Percentiles rank a stretch among this genome's conserved stretches.
Evolutionary conservation across 2,888 invertebrate species (phyloP).

Genomic region (Phyto melanocephala): DNA sequence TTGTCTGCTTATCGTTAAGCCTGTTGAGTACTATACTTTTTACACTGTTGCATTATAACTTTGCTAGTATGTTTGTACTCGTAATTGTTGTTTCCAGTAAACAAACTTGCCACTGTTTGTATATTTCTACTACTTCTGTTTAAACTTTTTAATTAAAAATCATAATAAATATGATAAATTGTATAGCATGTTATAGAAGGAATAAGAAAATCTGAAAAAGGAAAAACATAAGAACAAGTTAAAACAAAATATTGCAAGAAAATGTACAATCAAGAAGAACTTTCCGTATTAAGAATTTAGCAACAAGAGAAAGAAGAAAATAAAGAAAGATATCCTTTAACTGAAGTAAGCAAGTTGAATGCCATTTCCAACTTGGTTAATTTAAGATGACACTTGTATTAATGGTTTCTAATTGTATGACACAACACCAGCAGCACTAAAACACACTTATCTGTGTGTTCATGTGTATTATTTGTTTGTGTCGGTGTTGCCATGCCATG

Average conservation of each 20-base stretch:
- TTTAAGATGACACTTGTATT: constrained; percentile 65
- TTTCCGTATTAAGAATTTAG: background rate
- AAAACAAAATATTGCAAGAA: constrained; percentile 35
- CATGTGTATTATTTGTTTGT: background rate
- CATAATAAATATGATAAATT: constrained; percentile 64
- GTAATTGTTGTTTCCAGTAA: background rate
- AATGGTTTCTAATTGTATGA: constrained; percentile 62
- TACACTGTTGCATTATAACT: background rate
- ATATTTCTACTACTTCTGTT: constrained; percentile 24
- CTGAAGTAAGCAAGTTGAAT: constrained; percentile 44
- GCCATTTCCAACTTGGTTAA: constrained; percentile 57
- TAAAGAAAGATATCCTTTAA: constrained; percentile 27
- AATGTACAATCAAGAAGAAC: background rate
- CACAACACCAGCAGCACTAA: background rate
- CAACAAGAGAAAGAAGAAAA: background rate
- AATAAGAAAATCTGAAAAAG: background rate
- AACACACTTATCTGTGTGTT: background rate
- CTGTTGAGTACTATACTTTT: background rate
- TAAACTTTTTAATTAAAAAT: constrained; percentile 65
- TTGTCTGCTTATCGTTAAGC: background rate
- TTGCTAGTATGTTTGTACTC: background rate
- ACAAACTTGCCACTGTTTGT: background rate
- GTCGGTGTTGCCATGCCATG: background rate
- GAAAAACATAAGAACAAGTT: background rate
- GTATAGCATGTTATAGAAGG: constrained; percentile 14